Base-by-base conservation (phyloP, 1,140 invertebrate species). In the Calliopsis andreniformis region DNA sequence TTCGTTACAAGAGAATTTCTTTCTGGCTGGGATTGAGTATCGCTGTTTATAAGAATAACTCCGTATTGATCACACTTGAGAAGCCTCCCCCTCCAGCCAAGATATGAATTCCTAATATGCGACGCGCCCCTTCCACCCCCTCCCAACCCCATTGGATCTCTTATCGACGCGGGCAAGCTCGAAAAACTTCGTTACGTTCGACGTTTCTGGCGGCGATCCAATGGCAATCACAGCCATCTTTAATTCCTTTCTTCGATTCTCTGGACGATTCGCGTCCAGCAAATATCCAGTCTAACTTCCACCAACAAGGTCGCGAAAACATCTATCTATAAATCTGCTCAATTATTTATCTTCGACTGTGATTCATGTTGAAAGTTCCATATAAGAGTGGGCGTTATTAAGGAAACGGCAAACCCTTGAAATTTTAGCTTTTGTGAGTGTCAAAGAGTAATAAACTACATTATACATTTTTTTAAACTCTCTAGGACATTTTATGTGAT, bases 71-170 rank as follows among this genome's bases (percentile, higher is more conserved):
- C 86, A 89, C 80, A 86, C 79, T 89, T 86, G 84, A 86, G 85
- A 82, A 81, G 70, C 78, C 79, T 64, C 62, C 58, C 47, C 59
- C 43, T 62, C 62, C 30, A 49, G 59, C 71, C 45, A 76, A 88
- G 87, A 88, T 89, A 90, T 89, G 88, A 90, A 89, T 90, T 90
- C 84, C 84, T 88, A 89, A 89, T 88, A 88, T 81, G 20, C 63
- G 51, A 56, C 70, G 47, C 16, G 30, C 51, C 1, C 28, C 43
- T 45, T 39, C 25, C 25, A 51, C 20, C n/a, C 8, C 59, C 25
- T 28, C 16, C 53, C 32, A 20, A 23, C 23, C 25, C 7, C 32
- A 53, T 64, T 72, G 69, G 56, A 82, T 71, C 58, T 82, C 30
- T 71, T 82, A 82, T 83, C 82, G 73, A 83, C 72, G 78, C 68